Conservation (phyloP, 2,113 vertebrate species). For the Ia io region DNA sequence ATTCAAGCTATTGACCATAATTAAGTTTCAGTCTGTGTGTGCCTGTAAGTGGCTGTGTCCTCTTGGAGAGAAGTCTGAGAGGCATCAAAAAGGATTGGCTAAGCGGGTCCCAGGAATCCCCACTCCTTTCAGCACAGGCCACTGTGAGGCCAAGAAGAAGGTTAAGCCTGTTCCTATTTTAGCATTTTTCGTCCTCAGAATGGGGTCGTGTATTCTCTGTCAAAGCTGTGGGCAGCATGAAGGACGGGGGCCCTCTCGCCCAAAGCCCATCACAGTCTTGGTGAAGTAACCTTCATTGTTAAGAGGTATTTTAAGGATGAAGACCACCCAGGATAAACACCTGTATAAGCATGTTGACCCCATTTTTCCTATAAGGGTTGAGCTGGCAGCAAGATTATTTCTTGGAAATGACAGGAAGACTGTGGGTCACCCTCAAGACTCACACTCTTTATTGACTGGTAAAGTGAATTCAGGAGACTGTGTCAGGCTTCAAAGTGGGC, state of each 20-base stretch:
- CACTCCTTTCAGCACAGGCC: not conserved
- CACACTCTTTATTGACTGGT: rapidly evolving
- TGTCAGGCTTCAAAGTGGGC: rapidly evolving
- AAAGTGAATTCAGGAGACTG: rapidly evolving
- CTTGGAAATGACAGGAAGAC: not conserved
- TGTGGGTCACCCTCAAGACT: not conserved
- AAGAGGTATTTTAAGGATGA: not conserved
- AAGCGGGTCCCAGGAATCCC: not conserved
- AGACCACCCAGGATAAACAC: not conserved
- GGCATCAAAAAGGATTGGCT: not conserved
- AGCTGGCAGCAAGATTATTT: not conserved
- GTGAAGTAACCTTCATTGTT: not conserved
- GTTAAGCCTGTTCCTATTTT: not conserved
- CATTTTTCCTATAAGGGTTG: not conserved
- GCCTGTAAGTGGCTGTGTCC: not conserved
- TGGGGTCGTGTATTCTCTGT: not conserved
- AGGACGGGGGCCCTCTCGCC: not conserved
- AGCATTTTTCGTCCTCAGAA: not conserved
- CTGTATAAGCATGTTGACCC: not conserved
- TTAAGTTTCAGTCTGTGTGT: not conserved
- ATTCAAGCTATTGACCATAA: not conserved
- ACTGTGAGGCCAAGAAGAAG: not conserved
- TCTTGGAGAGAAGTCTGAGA: not conserved
- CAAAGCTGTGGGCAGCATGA: not conserved
- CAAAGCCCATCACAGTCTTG: not conserved